Conservation (phyloP, 1,140 invertebrate genomes). For the Drosophila pachea region DNA sequence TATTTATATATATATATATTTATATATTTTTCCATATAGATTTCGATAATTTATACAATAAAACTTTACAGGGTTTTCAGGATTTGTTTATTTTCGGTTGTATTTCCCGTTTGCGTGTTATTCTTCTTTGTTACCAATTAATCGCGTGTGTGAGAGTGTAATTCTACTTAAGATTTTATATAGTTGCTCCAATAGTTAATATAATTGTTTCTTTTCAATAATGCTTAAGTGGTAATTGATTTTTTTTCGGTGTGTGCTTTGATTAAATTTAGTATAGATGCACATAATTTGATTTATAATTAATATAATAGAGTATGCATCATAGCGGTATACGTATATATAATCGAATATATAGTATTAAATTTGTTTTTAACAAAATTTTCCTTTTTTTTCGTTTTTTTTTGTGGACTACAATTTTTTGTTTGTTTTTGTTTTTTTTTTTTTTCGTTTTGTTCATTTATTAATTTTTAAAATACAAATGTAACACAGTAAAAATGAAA, state of each 20-base stretch:
- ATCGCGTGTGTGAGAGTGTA: slow-evolving; percentile 33
- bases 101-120: slow-evolving; percentile 30
- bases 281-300: slow-evolving; percentile 46
- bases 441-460: slow-evolving; percentile 48
- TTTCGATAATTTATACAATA: slow-evolving; percentile 66
- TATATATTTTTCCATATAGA: slow-evolving; percentile 19
- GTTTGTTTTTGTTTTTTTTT: slow-evolving; percentile 34
- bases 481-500: slow-evolving; percentile 71
- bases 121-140: slow-evolving; percentile 31
- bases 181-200: slow-evolving; percentile 66
- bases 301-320: slow-evolving; percentile 36
- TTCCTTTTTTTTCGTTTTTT: slow-evolving; percentile 13
- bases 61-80: slow-evolving; percentile 58
- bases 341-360: slow-evolving; percentile 26
- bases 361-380: not conserved
- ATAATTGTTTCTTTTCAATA: slow-evolving; percentile 38
- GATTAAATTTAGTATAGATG: slow-evolving; percentile 51
- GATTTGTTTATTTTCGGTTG: slow-evolving; percentile 20
- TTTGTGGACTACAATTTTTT: slow-evolving; percentile 51
- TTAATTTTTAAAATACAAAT: slow-evolving; percentile 60
- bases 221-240: slow-evolving; percentile 41
- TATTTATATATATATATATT: slow-evolving; percentile 28
- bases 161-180: slow-evolving; percentile 61
- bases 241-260: slow-evolving; percentile 16
- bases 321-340: slow-evolving; percentile 22